These are phyloP conservation scores for Onychomys leucogaster DNA, from an alignment of 2,797 vertebrate species.

Conservation along the genomic window DNA sequence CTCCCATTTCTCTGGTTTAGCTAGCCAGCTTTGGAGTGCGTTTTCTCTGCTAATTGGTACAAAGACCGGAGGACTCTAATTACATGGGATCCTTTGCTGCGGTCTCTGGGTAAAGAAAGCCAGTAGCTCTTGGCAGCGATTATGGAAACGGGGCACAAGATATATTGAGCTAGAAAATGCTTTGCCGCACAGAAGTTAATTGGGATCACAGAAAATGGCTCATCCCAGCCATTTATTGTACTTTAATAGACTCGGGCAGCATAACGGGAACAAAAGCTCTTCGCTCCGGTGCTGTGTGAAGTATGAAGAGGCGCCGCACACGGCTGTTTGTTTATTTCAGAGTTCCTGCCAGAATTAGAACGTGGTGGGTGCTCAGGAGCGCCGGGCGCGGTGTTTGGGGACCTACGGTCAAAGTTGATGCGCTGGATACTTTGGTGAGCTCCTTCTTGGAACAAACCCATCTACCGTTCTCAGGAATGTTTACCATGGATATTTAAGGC, in stretches of 20 bases:
- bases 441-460: neutral
- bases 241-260: conserved; percentile 1
- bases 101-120: neutral
- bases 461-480: neutral
- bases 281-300: neutral
- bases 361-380: neutral
- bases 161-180: conserved; percentile 10
- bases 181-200: conserved; percentile 32
- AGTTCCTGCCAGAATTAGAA: neutral
- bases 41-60: neutral
- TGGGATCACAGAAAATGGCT: conserved; percentile 36
- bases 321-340: accelerated
- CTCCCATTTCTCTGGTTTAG: neutral
- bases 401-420: neutral
- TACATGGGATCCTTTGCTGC: neutral
- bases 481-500: neutral
- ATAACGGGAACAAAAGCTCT: neutral
- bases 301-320: neutral
- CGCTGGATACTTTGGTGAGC: neutral
- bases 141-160: conserved; percentile 12
- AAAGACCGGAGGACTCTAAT: neutral
- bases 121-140: conserved; percentile 33
- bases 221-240: neutral
- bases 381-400: no score
- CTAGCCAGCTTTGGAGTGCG: neutral